phyloP scores from a whole-genome alignment of 2,888 invertebrate species.

The Coenonympha glycerion region DNA sequence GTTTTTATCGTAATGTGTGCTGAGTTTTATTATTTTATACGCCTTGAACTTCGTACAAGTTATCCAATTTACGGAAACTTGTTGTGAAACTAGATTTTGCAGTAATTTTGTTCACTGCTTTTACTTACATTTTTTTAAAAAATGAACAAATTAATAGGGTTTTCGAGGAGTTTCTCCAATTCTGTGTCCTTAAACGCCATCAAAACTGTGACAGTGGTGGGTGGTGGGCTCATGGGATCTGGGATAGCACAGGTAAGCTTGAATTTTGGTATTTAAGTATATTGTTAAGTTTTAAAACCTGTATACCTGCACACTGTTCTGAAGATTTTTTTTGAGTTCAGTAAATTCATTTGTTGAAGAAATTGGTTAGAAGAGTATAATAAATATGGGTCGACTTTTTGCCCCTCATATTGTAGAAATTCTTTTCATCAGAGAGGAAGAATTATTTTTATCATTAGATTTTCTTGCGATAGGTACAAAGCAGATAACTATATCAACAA shows the following conservation, averaged over 20 bases:
- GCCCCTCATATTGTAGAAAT: too few species aligned
- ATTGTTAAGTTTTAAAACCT: too few species aligned
- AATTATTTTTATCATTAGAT: too few species aligned
- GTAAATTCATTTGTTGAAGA: too few species aligned
- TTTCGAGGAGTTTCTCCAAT: slow-evolving; percentile 60
- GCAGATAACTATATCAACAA: too few species aligned
- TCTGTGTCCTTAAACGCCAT: slow-evolving; percentile 73
- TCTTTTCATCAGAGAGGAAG: too few species aligned
- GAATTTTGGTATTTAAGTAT: background rate
- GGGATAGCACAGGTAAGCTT: slow-evolving; percentile 89
- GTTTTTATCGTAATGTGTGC: background rate
- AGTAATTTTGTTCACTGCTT: background rate
- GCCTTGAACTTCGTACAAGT: slow-evolving; percentile 7
- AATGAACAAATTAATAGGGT: slow-evolving; percentile 55
- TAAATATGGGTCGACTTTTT: too few species aligned
- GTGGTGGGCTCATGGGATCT: slow-evolving; percentile 93
- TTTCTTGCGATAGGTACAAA: too few species aligned
- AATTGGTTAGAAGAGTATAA: too few species aligned
- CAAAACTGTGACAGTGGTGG: slow-evolving; percentile 87
- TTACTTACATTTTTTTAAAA: slow-evolving; percentile 26
- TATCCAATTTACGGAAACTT: background rate
- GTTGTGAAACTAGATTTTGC: background rate
- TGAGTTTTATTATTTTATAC: background rate
- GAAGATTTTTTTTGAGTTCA: too few species aligned
- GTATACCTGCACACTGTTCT: too few species aligned